Evolutionary conservation across 2,797 vertebrate species (phyloP).

Genomic region (Silurus lanzhouensis): DNA sequence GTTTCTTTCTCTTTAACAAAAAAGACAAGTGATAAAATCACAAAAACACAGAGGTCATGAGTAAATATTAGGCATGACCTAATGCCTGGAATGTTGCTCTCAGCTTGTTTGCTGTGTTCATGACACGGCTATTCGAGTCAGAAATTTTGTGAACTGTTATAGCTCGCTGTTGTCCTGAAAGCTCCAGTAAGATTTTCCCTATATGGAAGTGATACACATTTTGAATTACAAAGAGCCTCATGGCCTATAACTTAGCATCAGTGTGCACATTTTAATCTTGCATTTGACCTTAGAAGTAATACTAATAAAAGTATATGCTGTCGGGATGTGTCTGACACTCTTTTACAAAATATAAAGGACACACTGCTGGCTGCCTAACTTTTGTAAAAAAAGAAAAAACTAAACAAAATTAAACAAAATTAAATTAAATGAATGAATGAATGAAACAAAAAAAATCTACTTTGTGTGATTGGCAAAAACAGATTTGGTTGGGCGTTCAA

Average conservation of each 20-base stretch:
- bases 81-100: not conserved
- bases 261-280: not conserved
- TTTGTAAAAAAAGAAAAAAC: not conserved
- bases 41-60: not conserved
- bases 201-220: not conserved
- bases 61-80: not conserved
- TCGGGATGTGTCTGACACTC: not conserved
- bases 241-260: not conserved
- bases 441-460: not conserved
- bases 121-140: not conserved
- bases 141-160: not conserved
- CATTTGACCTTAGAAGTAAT: not conserved
- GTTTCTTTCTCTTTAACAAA: not conserved
- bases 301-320: not conserved
- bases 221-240: not conserved
- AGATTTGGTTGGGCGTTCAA: too few species aligned
- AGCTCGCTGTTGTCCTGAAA: not conserved
- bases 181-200: not conserved
- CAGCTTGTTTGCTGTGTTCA: not conserved
- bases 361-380: not conserved
- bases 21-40: conserved; percentile 12
- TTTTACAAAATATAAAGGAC: not conserved
- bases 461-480: too few species aligned
- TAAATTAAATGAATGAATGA: not conserved
- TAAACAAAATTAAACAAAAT: not conserved